Conservation (phyloP, 2,797 vertebrate genomes). For the Cyprinodon diabolis region DNA sequence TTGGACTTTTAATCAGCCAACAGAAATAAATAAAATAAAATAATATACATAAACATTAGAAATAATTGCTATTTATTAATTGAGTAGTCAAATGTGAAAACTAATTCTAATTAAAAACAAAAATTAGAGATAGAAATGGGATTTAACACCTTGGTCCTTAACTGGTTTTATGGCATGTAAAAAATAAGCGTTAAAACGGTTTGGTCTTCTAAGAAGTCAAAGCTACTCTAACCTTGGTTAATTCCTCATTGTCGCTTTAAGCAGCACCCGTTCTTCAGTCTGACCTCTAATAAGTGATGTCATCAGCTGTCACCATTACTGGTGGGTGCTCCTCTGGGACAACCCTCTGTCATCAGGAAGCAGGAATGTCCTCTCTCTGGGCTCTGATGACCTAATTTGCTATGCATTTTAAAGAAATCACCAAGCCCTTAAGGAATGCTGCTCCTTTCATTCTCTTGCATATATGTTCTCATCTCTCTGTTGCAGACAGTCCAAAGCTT, state of each 20-base stretch:
- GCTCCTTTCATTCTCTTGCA: background rate
- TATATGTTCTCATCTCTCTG: background rate
- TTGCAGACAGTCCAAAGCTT: slow-evolving; percentile 18
- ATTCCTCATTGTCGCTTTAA: slow-evolving; percentile 64
- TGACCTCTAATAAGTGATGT: slow-evolving; percentile 72
- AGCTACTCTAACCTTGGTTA: slow-evolving; percentile 63
- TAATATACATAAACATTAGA: background rate
- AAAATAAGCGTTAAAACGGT: slow-evolving; percentile 53
- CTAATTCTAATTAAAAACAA: slow-evolving; percentile 4
- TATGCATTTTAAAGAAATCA: slow-evolving; percentile 37
- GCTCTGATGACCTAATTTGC: slow-evolving; percentile 40
- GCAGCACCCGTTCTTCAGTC: slow-evolving; percentile 60
- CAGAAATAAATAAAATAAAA: background rate
- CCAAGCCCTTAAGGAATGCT: slow-evolving; percentile 36
- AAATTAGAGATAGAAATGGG: slow-evolving; percentile 20
- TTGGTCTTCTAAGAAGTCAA: slow-evolving; percentile 60
- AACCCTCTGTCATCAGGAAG: slow-evolving; percentile 41
- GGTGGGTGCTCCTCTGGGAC: slow-evolving; percentile 52
- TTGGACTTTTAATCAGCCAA: background rate
- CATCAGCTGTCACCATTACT: slow-evolving; percentile 54
- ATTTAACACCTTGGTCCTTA: slow-evolving; percentile 25
- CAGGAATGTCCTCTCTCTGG: slow-evolving; percentile 64
- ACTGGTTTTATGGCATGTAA: slow-evolving; percentile 31
- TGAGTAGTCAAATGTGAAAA: background rate
- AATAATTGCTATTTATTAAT: background rate